phyloP scores from a whole-genome alignment of 2,888 invertebrate species.

The Chrysina gloriosa region DNA sequence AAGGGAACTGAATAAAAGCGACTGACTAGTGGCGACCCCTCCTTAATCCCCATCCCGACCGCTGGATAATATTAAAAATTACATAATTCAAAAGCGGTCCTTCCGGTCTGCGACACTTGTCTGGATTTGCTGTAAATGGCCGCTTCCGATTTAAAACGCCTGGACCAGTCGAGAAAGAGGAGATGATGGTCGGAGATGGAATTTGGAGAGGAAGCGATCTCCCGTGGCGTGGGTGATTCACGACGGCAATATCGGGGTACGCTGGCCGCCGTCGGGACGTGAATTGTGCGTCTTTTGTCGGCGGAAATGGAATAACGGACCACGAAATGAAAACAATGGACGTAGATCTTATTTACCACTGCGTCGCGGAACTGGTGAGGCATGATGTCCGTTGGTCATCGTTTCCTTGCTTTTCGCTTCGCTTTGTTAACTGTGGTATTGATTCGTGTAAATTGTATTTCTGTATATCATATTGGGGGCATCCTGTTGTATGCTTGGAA shows the following conservation, averaged over 20 bases:
- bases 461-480: too few species aligned
- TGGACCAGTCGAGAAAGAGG: neutral
- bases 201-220: slow-evolving; percentile 43
- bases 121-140: slow-evolving; percentile 61
- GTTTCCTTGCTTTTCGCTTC: slow-evolving; percentile 24
- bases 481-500: neutral
- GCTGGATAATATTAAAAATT: slow-evolving; percentile 59
- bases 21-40: slow-evolving; percentile 6
- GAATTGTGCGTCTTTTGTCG: slow-evolving; percentile 35
- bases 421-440: slow-evolving; percentile 19
- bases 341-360: slow-evolving; percentile 54
- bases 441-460: slow-evolving; percentile 21
- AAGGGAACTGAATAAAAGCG: slow-evolving; percentile 35
- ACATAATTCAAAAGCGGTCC: slow-evolving; percentile 63
- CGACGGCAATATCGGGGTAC: slow-evolving; percentile 40
- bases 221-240: slow-evolving; percentile 48
- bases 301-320: slow-evolving; percentile 55
- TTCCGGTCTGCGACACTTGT: slow-evolving; percentile 63
- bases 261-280: neutral
- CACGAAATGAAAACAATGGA: slow-evolving; percentile 52
- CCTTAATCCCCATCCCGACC: slow-evolving; percentile 52
- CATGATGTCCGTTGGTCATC: slow-evolving; percentile 52
- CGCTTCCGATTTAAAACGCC: slow-evolving; percentile 63
- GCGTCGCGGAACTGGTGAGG: slow-evolving; percentile 50
- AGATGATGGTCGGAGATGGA: slow-evolving; percentile 2